These are phyloP conservation scores for Oasisia sp. DNA, from an alignment of 2,888 invertebrate species.

Conservation along the genomic window DNA sequence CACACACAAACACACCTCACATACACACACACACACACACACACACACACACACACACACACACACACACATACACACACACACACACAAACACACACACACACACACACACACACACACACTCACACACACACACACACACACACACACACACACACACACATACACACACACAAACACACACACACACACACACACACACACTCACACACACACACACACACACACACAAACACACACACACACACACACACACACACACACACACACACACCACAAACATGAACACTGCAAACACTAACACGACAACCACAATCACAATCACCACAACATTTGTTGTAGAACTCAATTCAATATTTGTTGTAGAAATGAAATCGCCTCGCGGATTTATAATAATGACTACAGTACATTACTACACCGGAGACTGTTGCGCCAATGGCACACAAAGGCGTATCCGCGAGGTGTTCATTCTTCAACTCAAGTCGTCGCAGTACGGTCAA, in stretches of 20 bases:
- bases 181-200: too few species aligned
- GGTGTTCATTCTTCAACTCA: not conserved
- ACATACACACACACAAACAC: too few species aligned
- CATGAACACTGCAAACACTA: not conserved
- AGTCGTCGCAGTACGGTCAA: not conserved
- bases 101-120: too few species aligned
- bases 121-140: too few species aligned
- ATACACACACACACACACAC: too few species aligned
- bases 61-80: too few species aligned
- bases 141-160: too few species aligned
- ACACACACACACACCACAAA: not conserved
- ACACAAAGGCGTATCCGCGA: constrained; percentile 13
- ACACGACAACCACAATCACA: not conserved
- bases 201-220: too few species aligned
- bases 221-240: not conserved
- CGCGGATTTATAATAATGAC: not conserved
- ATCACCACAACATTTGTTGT: not conserved
- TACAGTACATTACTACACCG: not conserved
- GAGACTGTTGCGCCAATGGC: not conserved
- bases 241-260: not conserved
- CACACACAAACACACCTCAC: too few species aligned
- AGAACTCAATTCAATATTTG: too few species aligned
- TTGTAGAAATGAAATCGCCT: not conserved
- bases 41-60: too few species aligned
- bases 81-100: too few species aligned